Evolutionary conservation across 1,140 invertebrate species (phyloP).

Genomic region (Cepaea nemoralis): DNA sequence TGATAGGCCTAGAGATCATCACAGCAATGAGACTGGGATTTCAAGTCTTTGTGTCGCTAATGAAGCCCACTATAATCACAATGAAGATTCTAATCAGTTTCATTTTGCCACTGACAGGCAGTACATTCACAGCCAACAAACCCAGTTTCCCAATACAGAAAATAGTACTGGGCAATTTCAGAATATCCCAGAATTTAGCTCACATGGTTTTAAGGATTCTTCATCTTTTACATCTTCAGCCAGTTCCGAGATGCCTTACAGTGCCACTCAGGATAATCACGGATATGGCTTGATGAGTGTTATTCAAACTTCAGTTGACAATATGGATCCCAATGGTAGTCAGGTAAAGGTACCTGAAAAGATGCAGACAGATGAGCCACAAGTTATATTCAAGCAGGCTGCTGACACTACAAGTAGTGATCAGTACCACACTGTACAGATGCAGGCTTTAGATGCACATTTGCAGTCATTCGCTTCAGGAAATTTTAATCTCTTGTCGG

Average conservation of each 20-base stretch:
- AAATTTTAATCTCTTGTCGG: background rate
- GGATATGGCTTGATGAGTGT: conserved; percentile 9
- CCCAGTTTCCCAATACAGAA: background rate
- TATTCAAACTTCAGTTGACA: background rate
- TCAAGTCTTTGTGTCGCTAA: background rate
- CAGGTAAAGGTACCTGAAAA: conserved; percentile 33
- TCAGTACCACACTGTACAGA: background rate
- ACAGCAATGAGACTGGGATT: background rate
- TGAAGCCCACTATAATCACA: background rate
- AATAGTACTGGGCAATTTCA: conserved; percentile 6
- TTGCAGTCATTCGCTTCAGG: conserved; percentile 8
- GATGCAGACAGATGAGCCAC: conserved; percentile 36
- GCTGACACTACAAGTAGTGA: background rate
- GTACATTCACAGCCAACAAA: background rate
- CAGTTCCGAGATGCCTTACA: background rate
- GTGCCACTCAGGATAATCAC: background rate
- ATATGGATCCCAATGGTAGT: background rate
- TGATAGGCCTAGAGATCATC: conserved; percentile 11
- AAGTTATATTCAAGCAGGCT: background rate
- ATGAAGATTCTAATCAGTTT: background rate
- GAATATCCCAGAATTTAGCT: background rate
- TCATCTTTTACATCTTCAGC: conserved; percentile 15
- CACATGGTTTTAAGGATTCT: conserved; percentile 18
- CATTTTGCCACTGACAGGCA: background rate
- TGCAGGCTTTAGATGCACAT: background rate